A percentile compares a stretch with the other conserved stretches of the same genome.
Conservation (phyloP, 2,113 vertebrate species). For the Trogon surrucura region DNA sequence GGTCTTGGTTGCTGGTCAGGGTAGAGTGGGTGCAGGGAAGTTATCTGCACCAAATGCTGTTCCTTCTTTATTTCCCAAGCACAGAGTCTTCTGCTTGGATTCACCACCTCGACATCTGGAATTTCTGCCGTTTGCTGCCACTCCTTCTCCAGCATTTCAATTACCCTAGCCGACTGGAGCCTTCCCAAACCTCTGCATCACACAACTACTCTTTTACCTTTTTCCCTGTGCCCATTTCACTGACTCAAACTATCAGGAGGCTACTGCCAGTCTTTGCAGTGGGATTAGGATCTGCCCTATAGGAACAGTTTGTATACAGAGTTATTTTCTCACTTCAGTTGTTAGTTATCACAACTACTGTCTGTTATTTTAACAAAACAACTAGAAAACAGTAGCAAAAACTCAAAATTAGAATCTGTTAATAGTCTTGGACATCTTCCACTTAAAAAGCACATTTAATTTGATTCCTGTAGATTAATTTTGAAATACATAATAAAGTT, state of each 20-base stretch:
- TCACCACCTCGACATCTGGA: not conserved
- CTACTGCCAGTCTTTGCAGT: not conserved
- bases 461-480: too few relatives aligned
- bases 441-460: not conserved
- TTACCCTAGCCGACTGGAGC: not conserved
- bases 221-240: not conserved
- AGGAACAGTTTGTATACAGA: not conserved
- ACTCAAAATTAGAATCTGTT: not conserved
- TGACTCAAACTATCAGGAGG: not conserved
- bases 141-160: not conserved
- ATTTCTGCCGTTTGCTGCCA: not conserved
- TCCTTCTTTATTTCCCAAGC: not conserved
- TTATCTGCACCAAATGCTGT: not conserved
- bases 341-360: not conserved
- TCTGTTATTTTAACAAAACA: not conserved
- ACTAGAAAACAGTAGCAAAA: not conserved
- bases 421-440: not conserved
- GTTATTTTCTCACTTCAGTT: not conserved
- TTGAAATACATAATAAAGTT: not conserved
- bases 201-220: not conserved
- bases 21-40: fast-evolving
- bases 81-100: not conserved
- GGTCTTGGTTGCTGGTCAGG: not conserved
- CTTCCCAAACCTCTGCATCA: not conserved
- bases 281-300: not conserved